Evolutionary conservation across 2,797 vertebrate genomes (phyloP).

Genomic region (Arnoldichthys spilopterus): DNA sequence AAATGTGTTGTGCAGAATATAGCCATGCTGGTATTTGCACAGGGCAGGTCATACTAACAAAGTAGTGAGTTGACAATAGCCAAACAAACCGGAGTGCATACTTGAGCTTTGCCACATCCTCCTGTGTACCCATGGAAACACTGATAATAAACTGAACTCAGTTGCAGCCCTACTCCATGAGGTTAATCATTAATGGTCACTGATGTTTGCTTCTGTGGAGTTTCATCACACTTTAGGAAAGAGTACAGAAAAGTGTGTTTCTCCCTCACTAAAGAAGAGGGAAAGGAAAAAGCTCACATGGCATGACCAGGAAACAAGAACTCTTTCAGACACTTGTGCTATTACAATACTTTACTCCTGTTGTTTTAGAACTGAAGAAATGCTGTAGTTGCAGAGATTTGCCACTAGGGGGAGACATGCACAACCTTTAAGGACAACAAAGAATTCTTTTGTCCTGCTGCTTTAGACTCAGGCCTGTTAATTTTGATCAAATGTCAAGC

Average conservation of each 20-base stretch:
- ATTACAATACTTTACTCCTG: no score
- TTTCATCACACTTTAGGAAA: no score
- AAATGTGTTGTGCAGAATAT: background rate
- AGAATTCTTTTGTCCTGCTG: conserved; percentile 42
- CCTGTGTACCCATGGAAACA: background rate
- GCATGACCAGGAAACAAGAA: no score
- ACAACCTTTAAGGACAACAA: background rate
- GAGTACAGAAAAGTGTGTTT: background rate
- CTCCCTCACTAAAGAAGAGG: no score
- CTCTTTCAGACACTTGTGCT: no score
- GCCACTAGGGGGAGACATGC: conserved; percentile 32
- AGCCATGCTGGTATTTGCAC: background rate
- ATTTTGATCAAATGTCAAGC: background rate
- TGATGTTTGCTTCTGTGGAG: background rate
- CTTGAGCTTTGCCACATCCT: background rate
- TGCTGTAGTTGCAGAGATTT: conserved; percentile 9
- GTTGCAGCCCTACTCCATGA: background rate
- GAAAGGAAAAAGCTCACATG: no score
- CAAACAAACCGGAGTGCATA: background rate
- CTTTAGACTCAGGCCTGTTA: background rate
- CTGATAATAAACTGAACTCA: no score
- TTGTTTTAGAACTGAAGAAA: no score
- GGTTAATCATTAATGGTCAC: background rate
- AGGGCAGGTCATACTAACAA: background rate
- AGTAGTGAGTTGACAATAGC: background rate